Base-by-base conservation (phyloP, 2,888 invertebrate genomes). In the Phragmatobia fuliginosa region DNA sequence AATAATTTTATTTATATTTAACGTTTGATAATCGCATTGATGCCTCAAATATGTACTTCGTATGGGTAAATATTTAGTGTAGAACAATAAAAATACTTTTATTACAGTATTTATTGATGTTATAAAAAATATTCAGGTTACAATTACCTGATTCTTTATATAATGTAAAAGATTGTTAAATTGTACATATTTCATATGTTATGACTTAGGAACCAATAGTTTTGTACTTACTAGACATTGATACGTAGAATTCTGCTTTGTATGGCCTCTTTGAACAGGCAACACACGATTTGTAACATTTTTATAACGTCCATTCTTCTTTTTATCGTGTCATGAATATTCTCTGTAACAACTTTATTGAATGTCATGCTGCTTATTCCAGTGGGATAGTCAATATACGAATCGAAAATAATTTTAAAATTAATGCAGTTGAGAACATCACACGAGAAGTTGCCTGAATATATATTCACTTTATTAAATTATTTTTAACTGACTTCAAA, bases 61-160 rank as follows among this genome's bases (percentile, higher is more conserved):
- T 32, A 52, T 33, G 64, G 11, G 32, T 59, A 2, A 28, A 33
- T 32, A 14, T 31, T 21, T 62, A 33, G 62, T 62, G 41, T 62
- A 28, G 45, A 32, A 45, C n/a, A 61, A 61, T 36, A 36, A 25
- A 36, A 33, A 33, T 25, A 61, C 25, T 38, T 36, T 33, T 14
- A 58, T 6, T 36, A n/a, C 60, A 60, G 28, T 62, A 62, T 62
- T 41, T 28, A 84, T 88, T 41, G 38, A 84, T 87, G 87, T 84
- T 68, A 82, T 71, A 81, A 81, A 79, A 2, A 49, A 49, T 11
- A 49, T 0, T 49, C 1, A 41, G 41, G 18, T 66, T 87, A 87
- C 86, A 85, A 88, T 86, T 88, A 87, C 88, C 70, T 86, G 82
- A 80, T 16, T 71, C 75, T 76, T 82, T 72, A 77, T 73, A 74